Conservation (phyloP, 2,113 vertebrate genomes). For the Scopus umbretta region DNA sequence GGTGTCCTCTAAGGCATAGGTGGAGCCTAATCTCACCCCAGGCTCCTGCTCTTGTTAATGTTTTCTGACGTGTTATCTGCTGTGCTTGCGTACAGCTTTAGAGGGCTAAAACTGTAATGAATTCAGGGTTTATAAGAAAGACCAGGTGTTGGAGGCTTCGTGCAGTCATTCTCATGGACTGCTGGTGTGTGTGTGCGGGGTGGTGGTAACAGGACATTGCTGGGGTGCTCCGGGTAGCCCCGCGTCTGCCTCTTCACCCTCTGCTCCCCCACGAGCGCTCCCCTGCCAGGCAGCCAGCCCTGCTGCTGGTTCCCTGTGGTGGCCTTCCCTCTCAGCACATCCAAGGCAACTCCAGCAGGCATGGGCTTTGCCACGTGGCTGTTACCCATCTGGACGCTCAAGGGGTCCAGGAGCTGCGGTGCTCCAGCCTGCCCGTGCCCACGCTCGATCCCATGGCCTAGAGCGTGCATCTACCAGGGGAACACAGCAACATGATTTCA, state of each 20-base stretch:
- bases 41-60: background rate
- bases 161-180: background rate
- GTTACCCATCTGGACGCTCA: accelerated
- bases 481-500: background rate
- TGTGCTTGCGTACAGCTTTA: background rate
- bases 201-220: no score
- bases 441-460: accelerated
- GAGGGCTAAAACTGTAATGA: background rate
- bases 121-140: background rate
- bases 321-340: accelerated
- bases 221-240: background rate
- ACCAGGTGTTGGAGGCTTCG: background rate
- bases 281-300: background rate
- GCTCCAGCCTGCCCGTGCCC: background rate
- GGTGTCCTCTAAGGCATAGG: background rate
- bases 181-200: background rate
- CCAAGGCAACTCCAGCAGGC: accelerated
- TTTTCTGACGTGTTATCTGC: background rate
- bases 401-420: background rate
- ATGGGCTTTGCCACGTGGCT: accelerated
- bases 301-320: accelerated
- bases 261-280: accelerated
- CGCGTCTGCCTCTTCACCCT: background rate
- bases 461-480: background rate
- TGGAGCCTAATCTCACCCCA: background rate